These are phyloP conservation scores for Aplidium turbinatum DNA, from an alignment of 23 tunicate genomes.

Conservation along the genomic window DNA sequence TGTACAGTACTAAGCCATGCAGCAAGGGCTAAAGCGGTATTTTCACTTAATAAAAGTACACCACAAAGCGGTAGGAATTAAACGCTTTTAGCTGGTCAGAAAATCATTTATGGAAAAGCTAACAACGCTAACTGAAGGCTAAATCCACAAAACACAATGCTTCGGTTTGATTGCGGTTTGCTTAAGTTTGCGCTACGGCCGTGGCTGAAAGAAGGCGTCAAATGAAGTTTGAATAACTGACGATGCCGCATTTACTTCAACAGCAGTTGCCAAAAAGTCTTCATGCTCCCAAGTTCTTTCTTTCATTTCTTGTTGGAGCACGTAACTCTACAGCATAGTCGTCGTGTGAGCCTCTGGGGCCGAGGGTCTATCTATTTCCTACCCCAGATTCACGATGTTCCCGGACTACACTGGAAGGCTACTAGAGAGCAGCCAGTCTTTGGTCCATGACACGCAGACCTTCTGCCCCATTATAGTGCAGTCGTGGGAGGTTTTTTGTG, in stretches of 20 bases:
- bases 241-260: conserved; percentile 28
- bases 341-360: too few species aligned
- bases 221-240: conserved; percentile 12
- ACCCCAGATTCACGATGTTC: too few species aligned
- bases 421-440: too few species aligned
- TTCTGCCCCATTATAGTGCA: too few species aligned
- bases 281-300: conserved; percentile 31
- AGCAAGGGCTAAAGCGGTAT: background rate
- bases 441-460: too few species aligned
- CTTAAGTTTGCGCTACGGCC: conserved; percentile 4
- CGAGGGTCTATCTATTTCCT: too few species aligned
- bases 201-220: conserved; percentile 30
- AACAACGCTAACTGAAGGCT: conserved; percentile 8
- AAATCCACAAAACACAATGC: conserved; percentile 7
- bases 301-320: conserved; percentile 25
- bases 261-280: conserved; percentile 23
- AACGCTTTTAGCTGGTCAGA: conserved; percentile 1
- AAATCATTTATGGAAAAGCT: conserved; percentile 5
- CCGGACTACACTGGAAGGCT: too few species aligned
- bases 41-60: conserved; percentile 1
- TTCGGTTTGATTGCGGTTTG: background rate
- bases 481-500: too few species aligned
- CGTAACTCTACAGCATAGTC: conserved; percentile 20
- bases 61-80: background rate
- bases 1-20: background rate